phyloP scores from a whole-genome alignment of 2,797 vertebrate genomes.

The Salarias fasciatus region DNA sequence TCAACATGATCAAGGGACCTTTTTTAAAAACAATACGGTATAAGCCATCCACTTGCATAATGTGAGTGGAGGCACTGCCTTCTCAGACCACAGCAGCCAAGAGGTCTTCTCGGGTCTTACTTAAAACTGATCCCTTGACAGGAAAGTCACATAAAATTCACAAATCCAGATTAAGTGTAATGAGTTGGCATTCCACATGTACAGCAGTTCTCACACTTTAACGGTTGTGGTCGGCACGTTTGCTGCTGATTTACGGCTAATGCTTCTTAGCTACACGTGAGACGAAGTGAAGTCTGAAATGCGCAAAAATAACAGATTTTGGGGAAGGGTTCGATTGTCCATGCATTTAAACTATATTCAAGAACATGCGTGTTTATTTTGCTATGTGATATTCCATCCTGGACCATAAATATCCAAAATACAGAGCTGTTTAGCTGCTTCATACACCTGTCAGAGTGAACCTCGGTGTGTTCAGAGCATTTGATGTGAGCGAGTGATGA shows the following conservation, averaged over 20 bases:
- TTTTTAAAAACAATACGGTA: conserved; percentile 16
- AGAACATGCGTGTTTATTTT: no score
- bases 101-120: conserved; percentile 1
- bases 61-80: conserved; percentile 24
- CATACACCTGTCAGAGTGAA: not conserved
- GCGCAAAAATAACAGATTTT: not conserved
- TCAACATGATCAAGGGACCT: conserved; percentile 27
- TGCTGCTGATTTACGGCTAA: conserved; percentile 10
- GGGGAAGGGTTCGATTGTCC: not conserved
- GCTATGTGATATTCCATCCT: no score
- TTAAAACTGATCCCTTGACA: conserved; percentile 23
- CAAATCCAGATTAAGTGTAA: conserved; percentile 39
- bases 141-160: conserved; percentile 12
- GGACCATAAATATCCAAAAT: no score
- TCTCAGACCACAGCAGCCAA: conserved; percentile 7
- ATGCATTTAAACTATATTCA: no score
- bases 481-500: conserved; percentile 48
- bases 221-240: not conserved
- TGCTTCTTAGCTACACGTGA: not conserved
- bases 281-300: not conserved
- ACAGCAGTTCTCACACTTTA: conserved; percentile 12
- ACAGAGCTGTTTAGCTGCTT: no score
- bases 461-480: conserved; percentile 6
- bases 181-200: conserved; percentile 13
- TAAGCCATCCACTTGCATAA: conserved; percentile 41